phyloP scores from a whole-genome alignment of 1,140 invertebrate genomes.

The Lanistes nyassanus region DNA sequence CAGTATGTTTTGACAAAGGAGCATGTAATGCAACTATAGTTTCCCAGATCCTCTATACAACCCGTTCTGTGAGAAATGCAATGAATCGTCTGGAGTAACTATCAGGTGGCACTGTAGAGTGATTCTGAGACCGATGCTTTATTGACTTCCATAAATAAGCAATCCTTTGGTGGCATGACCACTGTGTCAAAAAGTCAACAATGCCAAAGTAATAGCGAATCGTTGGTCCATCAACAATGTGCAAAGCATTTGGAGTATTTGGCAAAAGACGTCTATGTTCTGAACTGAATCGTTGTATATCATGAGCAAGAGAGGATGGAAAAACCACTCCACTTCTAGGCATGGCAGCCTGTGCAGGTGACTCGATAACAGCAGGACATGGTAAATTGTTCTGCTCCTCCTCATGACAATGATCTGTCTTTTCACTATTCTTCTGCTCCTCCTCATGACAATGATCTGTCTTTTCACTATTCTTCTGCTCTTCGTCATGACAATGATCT shows the following conservation, averaged over 20 bases:
- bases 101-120: slow-evolving; percentile 47
- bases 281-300: slow-evolving; percentile 10
- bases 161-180: slow-evolving; percentile 37
- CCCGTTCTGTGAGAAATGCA: slow-evolving; percentile 38
- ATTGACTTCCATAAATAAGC: slow-evolving; percentile 41
- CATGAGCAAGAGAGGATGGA: slow-evolving; percentile 16
- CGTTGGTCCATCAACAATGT: slow-evolving; percentile 48
- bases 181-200: slow-evolving; percentile 50
- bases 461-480: too few relatives aligned
- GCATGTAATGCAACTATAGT: too few relatives aligned
- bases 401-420: too few relatives aligned
- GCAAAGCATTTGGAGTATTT: slow-evolving; percentile 43
- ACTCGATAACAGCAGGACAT: neutral
- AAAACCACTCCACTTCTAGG: slow-evolving; percentile 14
- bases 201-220: slow-evolving; percentile 49
- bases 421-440: too few relatives aligned
- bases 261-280: slow-evolving; percentile 38
- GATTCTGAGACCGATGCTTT: slow-evolving; percentile 41
- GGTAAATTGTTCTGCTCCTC: neutral
- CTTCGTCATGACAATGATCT: too few relatives aligned
- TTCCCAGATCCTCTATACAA: too few relatives aligned
- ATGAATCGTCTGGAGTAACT: slow-evolving; percentile 42
- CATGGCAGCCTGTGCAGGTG: neutral
- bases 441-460: too few relatives aligned
- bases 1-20: too few relatives aligned